Percentiles rank a stretch among this genome's conserved stretches.
Conservation (phyloP, 2,888 invertebrate genomes). For the Cheilosia variabilis region DNA sequence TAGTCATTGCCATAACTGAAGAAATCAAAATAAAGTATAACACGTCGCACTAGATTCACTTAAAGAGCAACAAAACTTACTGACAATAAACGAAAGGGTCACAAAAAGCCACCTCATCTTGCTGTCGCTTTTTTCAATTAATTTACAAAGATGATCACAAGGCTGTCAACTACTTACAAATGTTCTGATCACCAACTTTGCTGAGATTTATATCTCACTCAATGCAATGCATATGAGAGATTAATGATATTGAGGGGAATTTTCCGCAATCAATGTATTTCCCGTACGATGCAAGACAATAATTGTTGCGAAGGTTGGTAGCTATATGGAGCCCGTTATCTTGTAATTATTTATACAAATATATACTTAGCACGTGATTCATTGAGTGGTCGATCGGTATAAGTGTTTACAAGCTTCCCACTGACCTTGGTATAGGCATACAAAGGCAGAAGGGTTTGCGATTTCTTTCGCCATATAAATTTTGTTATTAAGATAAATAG, state of each 20-base stretch:
- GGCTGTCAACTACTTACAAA: neutral
- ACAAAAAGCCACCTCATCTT: conserved; percentile 1
- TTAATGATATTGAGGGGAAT: neutral
- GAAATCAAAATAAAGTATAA: neutral
- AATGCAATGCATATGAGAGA: neutral
- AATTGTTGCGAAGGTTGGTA: neutral
- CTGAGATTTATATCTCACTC: neutral
- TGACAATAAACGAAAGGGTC: neutral
- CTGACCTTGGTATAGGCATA: too few species aligned
- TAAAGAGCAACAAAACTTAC: neutral
- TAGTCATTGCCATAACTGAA: neutral
- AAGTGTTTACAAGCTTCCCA: too few species aligned
- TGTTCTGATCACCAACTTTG: neutral
- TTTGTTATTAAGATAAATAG: too few species aligned
- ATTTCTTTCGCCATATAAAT: too few species aligned
- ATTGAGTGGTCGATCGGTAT: too few species aligned
- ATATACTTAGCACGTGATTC: too few species aligned
- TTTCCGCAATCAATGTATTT: neutral
- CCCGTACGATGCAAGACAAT: neutral
- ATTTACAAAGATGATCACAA: neutral
- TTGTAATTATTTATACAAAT: neutral
- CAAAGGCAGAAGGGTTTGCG: too few species aligned
- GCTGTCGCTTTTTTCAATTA: neutral
- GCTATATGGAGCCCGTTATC: neutral
- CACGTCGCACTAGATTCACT: neutral